A percentile compares a stretch with the other conserved stretches of the same genome.
Evolutionary conservation across 2,797 vertebrate species (phyloP).

Genomic region (Loris lydekkerianus): DNA sequence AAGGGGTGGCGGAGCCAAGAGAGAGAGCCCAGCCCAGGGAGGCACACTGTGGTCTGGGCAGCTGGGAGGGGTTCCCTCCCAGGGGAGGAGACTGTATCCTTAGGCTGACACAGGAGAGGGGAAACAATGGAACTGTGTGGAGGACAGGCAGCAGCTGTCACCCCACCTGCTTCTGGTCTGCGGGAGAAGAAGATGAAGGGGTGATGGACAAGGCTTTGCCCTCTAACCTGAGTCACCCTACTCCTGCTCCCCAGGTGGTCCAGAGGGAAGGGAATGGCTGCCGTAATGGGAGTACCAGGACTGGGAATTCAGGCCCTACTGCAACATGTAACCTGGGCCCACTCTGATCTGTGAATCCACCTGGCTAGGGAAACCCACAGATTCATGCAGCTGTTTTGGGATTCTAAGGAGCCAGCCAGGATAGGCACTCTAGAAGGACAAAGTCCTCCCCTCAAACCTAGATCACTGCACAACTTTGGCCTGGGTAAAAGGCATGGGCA

Average conservation of each 20-base stretch:
- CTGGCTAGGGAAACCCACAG: neutral
- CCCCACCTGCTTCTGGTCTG: slow-evolving; percentile 49
- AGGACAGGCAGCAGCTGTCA: slow-evolving; percentile 26
- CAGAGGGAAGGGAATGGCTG: neutral
- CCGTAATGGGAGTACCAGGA: neutral
- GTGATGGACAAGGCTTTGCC: neutral
- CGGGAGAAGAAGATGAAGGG: neutral
- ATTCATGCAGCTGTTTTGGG: neutral
- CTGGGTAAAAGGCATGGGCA: neutral
- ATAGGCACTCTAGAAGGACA: neutral
- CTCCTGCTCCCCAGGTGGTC: neutral
- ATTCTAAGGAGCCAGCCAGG: neutral
- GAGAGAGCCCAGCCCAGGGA: neutral
- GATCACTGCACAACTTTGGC: neutral
- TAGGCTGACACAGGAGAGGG: neutral
- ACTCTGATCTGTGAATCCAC: neutral
- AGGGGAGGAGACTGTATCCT: neutral
- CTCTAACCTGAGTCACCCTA: neutral
- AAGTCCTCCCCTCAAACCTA: neutral
- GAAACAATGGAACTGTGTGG: slow-evolving; percentile 48
- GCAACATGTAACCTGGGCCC: neutral
- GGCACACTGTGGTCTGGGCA: neutral
- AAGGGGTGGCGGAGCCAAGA: neutral
- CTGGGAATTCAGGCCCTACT: neutral
- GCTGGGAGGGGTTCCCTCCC: slow-evolving; percentile 23